A percentile compares a stretch with the other conserved stretches of the same genome.
phyloP scores from a whole-genome alignment of 2,888 invertebrate genomes.

The Gisinianus flammeolus region DNA sequence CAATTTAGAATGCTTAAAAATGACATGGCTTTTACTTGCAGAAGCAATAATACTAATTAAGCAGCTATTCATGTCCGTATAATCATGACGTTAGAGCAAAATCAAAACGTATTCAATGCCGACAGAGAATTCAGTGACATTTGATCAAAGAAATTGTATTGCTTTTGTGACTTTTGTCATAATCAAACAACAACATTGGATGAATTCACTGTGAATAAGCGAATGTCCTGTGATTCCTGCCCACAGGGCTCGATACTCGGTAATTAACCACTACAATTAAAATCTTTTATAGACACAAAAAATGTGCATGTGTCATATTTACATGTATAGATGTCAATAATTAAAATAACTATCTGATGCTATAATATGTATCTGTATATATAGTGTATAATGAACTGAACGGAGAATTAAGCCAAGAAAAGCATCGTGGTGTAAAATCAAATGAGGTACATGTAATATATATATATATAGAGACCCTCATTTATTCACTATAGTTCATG shows the following conservation, averaged over 20 bases:
- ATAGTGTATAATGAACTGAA: conserved; percentile 18
- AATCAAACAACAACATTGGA: conserved; percentile 43
- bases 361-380: too few relatives aligned
- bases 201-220: conserved; percentile 29
- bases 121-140: conserved; percentile 41
- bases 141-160: conserved; percentile 47
- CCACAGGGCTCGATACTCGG: conserved; percentile 51
- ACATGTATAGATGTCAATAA: neutral
- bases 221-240: too few relatives aligned
- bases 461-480: too few relatives aligned
- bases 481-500: too few relatives aligned
- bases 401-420: conserved; percentile 18
- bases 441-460: too few relatives aligned
- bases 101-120: conserved; percentile 46
- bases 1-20: neutral
- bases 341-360: neutral
- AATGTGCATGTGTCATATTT: too few relatives aligned
- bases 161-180: conserved; percentile 44
- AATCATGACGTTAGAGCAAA: conserved; percentile 5
- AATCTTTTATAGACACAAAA: too few relatives aligned
- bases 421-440: too few relatives aligned
- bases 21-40: neutral
- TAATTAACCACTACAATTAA: conserved; percentile 25
- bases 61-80: conserved; percentile 42
- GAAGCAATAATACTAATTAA: neutral